Conservation (phyloP, 2,113 vertebrate genomes). For the Pygoscelis adeliae region DNA sequence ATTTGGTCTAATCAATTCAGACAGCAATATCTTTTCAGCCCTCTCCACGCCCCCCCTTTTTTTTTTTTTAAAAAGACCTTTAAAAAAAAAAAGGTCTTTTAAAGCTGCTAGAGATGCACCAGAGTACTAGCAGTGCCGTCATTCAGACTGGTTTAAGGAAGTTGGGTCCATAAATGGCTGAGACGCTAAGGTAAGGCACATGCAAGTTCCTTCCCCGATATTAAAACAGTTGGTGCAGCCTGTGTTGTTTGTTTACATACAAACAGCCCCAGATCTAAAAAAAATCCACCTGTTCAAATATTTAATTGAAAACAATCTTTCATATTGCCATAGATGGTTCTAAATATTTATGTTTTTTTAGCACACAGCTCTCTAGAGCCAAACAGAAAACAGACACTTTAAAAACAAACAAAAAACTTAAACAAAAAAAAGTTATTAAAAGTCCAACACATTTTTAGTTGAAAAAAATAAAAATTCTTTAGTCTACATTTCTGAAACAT, state of each 20-base stretch:
- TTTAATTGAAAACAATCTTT: not conserved
- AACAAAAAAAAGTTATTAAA: not conserved
- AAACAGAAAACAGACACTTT: not conserved
- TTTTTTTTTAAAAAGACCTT: not conserved
- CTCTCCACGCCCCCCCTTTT: fast-evolving
- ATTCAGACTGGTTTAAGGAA: not conserved
- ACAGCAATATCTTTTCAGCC: not conserved
- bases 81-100: not conserved
- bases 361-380: not conserved
- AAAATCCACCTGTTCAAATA: not conserved
- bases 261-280: not conserved
- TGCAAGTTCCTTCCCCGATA: too few relatives aligned
- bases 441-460: not conserved
- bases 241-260: not conserved
- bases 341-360: not conserved
- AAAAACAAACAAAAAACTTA: not conserved
- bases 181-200: not conserved
- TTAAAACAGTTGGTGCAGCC: not conserved
- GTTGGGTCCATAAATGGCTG: not conserved
- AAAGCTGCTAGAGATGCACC: not conserved
- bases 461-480: too few relatives aligned
- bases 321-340: not conserved
- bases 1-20: not conserved
- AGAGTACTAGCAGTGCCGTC: not conserved
- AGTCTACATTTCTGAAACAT: not conserved